Evolutionary conservation across 1,140 invertebrate species (phyloP).

Genomic region (Leguminivora glycinivorella): DNA sequence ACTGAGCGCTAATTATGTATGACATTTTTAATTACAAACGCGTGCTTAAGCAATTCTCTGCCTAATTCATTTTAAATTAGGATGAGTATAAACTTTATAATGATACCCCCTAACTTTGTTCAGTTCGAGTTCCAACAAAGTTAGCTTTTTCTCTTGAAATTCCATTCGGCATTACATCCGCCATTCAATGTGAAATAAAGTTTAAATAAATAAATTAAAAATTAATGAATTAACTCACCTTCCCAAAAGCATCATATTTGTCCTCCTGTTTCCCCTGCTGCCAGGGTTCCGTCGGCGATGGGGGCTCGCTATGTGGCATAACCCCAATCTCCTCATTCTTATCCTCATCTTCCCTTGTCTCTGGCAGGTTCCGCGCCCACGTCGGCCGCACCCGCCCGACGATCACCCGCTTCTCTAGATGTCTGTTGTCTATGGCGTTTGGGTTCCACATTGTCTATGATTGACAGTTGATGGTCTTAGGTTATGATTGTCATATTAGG

Average conservation of each 20-base stretch:
- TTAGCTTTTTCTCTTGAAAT: no score
- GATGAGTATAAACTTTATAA: no score
- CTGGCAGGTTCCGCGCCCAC: constrained; percentile 70
- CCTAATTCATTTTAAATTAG: no score
- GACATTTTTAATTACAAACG: no score
- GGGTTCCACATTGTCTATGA: constrained; percentile 64
- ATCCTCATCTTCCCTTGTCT: constrained; percentile 63
- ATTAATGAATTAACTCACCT: constrained; percentile 58
- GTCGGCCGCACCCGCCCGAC: constrained; percentile 70
- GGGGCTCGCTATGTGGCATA: constrained; percentile 68
- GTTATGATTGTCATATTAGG: constrained; percentile 34
- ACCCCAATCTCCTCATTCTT: constrained; percentile 59
- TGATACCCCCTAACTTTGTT: no score
- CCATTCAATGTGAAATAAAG: no score
- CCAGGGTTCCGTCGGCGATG: constrained; percentile 61
- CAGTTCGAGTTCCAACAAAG: no score
- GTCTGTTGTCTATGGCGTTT: constrained; percentile 53
- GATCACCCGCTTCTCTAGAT: constrained; percentile 67
- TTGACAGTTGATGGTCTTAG: constrained; percentile 26
- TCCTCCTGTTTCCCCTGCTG: constrained; percentile 68
- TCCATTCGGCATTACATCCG: no score
- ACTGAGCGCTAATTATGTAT: no score
- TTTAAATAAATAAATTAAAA: constrained; percentile 13
- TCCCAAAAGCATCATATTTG: constrained; percentile 79
- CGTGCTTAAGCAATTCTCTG: no score